Percentiles rank a stretch among this genome's conserved stretches.
Evolutionary conservation across 1,140 invertebrate species (phyloP).

Genomic region (Hyposmocoma kahamanoa): DNA sequence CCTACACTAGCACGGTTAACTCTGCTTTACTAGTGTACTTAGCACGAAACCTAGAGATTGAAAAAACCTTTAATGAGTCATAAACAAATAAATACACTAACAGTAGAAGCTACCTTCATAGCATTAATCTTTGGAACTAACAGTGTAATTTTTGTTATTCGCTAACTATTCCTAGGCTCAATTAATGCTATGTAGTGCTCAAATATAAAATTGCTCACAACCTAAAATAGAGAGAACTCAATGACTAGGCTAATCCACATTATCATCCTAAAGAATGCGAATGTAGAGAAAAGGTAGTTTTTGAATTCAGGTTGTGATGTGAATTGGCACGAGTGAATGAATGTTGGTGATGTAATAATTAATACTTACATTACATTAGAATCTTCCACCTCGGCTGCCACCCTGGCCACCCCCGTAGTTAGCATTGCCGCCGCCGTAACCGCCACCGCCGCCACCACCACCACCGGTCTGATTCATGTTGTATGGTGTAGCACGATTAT

Average conservation of each 20-base stretch:
- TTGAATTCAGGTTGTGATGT: constrained; percentile 20
- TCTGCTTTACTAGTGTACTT: constrained; percentile 73
- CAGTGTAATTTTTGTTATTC: constrained; percentile 14
- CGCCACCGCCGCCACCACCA: constrained; percentile 50
- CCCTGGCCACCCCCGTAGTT: constrained; percentile 31
- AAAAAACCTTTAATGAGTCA: constrained; percentile 67
- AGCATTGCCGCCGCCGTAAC: constrained; percentile 50
- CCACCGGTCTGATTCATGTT: constrained; percentile 74
- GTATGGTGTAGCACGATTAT: constrained; percentile 79
- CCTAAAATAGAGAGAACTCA: constrained; percentile 13
- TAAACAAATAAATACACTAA: constrained; percentile 35
- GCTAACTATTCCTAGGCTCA: constrained; percentile 42
- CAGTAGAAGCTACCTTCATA: constrained; percentile 47
- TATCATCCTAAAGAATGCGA: constrained; percentile 7
- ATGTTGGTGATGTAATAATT: constrained; percentile 6
- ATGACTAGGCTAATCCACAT: neutral
- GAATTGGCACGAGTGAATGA: constrained; percentile 12
- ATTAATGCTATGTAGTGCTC: constrained; percentile 63
- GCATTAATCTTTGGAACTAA: constrained; percentile 58
- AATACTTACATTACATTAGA: constrained; percentile 52
- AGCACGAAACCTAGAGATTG: constrained; percentile 74
- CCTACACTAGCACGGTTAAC: constrained; percentile 70
- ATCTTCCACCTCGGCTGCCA: constrained; percentile 47
- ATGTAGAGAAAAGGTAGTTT: neutral
- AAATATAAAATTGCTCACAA: constrained; percentile 13